Percentiles rank a stretch among this genome's conserved stretches.
These are phyloP conservation scores for Hypomecis punctinalis DNA, from an alignment of 2,888 invertebrate species.

Conservation along the genomic window DNA sequence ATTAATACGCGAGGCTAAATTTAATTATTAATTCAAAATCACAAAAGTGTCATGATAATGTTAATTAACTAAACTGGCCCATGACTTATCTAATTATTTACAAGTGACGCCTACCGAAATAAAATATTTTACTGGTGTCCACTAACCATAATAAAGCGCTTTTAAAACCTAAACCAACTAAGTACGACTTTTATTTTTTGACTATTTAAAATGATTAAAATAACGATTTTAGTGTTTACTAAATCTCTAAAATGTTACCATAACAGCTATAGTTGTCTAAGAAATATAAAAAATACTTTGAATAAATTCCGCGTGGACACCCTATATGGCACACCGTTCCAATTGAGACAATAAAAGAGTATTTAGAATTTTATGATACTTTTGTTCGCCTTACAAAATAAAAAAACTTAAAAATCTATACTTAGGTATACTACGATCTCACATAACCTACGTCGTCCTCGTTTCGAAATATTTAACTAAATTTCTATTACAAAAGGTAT, in stretches of 20 bases:
- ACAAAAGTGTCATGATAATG: conserved; percentile 9
- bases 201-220: too few relatives aligned
- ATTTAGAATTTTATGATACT: conserved; percentile 19
- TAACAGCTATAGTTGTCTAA: background rate
- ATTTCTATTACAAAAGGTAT: background rate
- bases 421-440: conserved; percentile 1
- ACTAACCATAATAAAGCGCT: background rate
- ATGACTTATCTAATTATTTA: background rate
- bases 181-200: too few relatives aligned
- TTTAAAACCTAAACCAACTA: background rate
- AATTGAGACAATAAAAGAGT: conserved; percentile 35
- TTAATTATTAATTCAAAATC: background rate
- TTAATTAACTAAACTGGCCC: conserved; percentile 18
- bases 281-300: background rate
- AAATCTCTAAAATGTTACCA: too few relatives aligned
- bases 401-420: conserved; percentile 13
- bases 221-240: too few relatives aligned
- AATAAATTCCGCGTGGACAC: conserved; percentile 11
- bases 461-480: background rate
- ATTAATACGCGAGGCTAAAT: too few relatives aligned
- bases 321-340: conserved; percentile 36
- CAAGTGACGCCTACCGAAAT: background rate
- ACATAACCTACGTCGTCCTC: background rate
- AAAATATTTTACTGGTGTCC: conserved; percentile 13
- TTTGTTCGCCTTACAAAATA: conserved; percentile 4